Evolutionary conservation across 2,888 invertebrate genomes (phyloP).

Genomic region (Aspidapion aeneum): DNA sequence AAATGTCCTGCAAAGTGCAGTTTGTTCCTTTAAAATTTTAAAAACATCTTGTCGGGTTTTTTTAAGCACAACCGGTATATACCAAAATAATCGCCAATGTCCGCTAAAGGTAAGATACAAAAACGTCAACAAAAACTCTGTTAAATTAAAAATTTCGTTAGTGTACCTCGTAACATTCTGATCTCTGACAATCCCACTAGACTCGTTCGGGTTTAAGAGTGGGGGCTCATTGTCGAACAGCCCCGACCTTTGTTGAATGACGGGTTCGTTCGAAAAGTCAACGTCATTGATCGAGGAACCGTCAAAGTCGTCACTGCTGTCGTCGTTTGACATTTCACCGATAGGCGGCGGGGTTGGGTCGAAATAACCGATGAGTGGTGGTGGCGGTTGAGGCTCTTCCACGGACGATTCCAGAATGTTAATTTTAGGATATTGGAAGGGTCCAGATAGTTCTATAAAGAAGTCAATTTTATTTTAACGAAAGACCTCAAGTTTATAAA

Average conservation of each 20-base stretch:
- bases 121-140: no score
- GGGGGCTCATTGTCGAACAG: slow-evolving; percentile 42
- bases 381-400: slow-evolving; percentile 15
- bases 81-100: no score
- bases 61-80: no score
- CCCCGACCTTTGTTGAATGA: slow-evolving; percentile 23
- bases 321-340: slow-evolving; percentile 36
- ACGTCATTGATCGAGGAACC: slow-evolving; percentile 26
- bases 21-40: no score
- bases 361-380: slow-evolving; percentile 21
- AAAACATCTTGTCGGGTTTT: no score
- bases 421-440: not conserved
- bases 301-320: slow-evolving; percentile 32
- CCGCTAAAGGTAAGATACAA: no score
- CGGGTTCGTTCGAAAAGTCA: slow-evolving; percentile 13
- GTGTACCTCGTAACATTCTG: slow-evolving; percentile 29
- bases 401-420: not conserved
- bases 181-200: slow-evolving; percentile 36
- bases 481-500: no score
- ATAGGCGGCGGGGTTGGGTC: slow-evolving; percentile 26
- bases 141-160: no score
- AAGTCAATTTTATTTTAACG: no score
- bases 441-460: not conserved
- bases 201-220: slow-evolving; percentile 33
- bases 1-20: no score